Evolutionary conservation across 2,113 vertebrate species (phyloP), one percentile per base, ranked within the genome.

Genomic region (Columbina picui): DNA sequence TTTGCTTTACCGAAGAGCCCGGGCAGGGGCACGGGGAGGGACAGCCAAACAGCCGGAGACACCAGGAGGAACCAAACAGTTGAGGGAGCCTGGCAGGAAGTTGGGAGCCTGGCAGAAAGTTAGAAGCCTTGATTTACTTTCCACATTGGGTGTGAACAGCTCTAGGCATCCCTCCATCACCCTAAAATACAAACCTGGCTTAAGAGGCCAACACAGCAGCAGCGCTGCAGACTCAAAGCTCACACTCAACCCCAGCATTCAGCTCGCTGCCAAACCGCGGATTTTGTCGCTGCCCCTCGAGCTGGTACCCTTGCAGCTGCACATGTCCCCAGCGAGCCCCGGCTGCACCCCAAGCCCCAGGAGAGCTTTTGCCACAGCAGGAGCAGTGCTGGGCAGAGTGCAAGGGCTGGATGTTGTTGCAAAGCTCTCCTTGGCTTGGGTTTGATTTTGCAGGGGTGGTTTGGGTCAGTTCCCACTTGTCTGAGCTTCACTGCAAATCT

Each of bases 401-500:
- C 76, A 59, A 87, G 30, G 32, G 52, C 11, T 29, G 41, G 38
- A 55, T 52, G 18, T 4, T 43, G 75, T 26, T 69, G 78, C 47
- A 26, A 29, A 83, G 70, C 70, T 76, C 70, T 60, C 22, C 1
- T 2, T 78, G 78, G 80, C 39, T 70, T 76, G 55, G 22, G 32
- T 77, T 60, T 38, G 25, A 75, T 79, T 91, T 93, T 50, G 36
- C 53, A 84, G 41, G 69, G 56, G n/a, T 23, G 53, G 50, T 78
- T 86, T 86, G 39, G 49, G 70, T 80, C 70, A 52, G 79, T 64
- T 88, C 86, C 80, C 82, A 56, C 70, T 71, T 64, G 86, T 93
- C 47, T 87, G 86, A 97, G 78, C 87, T 94, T 92, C 74, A 78
- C 69, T 77, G 71, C 78, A 50, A 81, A 90, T 78, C 88, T n/a